Base-by-base conservation (phyloP, 2,113 vertebrate genomes). In the Clupea harengus region DNA sequence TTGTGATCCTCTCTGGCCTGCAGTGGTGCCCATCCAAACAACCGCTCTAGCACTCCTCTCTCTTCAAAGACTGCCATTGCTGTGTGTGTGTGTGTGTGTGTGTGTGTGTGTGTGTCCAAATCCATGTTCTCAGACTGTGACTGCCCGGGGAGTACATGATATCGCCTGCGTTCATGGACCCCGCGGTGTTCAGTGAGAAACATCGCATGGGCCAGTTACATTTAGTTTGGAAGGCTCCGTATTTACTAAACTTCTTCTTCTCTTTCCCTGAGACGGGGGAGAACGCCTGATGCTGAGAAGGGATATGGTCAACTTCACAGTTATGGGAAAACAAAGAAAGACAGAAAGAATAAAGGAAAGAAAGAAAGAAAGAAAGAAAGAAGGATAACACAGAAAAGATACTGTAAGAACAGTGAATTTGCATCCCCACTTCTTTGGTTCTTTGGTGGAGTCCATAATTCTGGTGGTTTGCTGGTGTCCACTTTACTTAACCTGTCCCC, bases 111-210 rank as follows among this genome's bases (percentile, higher is more conserved):
- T n/a, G n/a, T n/a, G n/a, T n/a, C n/a, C n/a, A n/a, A n/a, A n/a
- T n/a, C n/a, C 39, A 39, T 39, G 39, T 85, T 28, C 81, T 50
- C 82, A 11, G 82, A 57, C 13, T 11, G 9, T 11, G 6, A 2
- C 9, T 11, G 47, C 13, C 47, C 47, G 10, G 44, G 84, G 83
- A 86, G 83, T 88, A 86, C n/a, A 45, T 80, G 86, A 46, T 82
- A 83, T 91, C 86, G 89, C 82, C 54, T 84, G 45, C 84, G 57
- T 87, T 9, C 67, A 46, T 18, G 49, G 84, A 54, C 83, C 80
- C 67, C 78, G 72, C 81, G 32, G 7, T 88, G 87, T 89, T 89
- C 88, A 86, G 88, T 85, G 90, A 90, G 92, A 90, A 88, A 83
- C 82, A 85, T 83, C 85, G 85, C 54, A 81, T 82, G 89, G 89